Evolutionary conservation across 1,140 invertebrate species (phyloP).

Genomic region (Episyrphus balteatus): DNA sequence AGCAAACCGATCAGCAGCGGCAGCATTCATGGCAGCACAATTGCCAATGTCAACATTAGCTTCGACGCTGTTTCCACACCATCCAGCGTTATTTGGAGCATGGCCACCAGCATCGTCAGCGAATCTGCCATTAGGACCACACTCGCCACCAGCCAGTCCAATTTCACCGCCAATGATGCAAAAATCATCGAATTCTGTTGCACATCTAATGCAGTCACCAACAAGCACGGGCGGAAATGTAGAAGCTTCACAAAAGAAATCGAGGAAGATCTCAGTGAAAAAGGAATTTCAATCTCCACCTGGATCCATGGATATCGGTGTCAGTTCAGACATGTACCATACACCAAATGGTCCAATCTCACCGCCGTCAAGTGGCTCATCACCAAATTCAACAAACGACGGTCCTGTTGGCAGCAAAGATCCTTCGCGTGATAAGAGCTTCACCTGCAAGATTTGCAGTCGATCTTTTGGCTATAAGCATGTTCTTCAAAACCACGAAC

Average conservation of each 20-base stretch:
- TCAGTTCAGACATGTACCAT: constrained; percentile 28
- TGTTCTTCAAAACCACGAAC: constrained; percentile 89
- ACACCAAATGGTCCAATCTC: constrained; percentile 38
- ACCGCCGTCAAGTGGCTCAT: constrained; percentile 40
- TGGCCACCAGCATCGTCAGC: constrained; percentile 32
- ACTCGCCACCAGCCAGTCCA: constrained; percentile 29
- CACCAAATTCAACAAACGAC: constrained; percentile 38
- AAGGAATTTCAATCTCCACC: constrained; percentile 31
- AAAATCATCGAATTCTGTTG: constrained; percentile 10
- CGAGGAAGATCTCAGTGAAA: constrained; percentile 34
- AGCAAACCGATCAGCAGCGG: constrained; percentile 41
- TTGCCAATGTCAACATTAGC: constrained; percentile 31
- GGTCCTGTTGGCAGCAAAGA: constrained; percentile 39
- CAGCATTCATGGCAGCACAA: constrained; percentile 35
- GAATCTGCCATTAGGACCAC: constrained; percentile 29
- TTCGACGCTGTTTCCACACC: constrained; percentile 37
- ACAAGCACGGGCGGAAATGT: constrained; percentile 31
- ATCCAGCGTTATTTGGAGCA: constrained; percentile 44
- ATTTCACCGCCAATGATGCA: constrained; percentile 20
- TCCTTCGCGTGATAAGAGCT: constrained; percentile 62
- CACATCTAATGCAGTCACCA: constrained; percentile 21
- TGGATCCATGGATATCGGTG: constrained; percentile 14
- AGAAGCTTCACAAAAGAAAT: constrained; percentile 27
- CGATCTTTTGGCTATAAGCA: constrained; percentile 89
- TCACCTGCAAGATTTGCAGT: constrained; percentile 77